Evolutionary conservation across 30 jellyfish, hydroid and myxozoan genomes (phyloP).

Genomic region (Catostylus mosaicus): DNA sequence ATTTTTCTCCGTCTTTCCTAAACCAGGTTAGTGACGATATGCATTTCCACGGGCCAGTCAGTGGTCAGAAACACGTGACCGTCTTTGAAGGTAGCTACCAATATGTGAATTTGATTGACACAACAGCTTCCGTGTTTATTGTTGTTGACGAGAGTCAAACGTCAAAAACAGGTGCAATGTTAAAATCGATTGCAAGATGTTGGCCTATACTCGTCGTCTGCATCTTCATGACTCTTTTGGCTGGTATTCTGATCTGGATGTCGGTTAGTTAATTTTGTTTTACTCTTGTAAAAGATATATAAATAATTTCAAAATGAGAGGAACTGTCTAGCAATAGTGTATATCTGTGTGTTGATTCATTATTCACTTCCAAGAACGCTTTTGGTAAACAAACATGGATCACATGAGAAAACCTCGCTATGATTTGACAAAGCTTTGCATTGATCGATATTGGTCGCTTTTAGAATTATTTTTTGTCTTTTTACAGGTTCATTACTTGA

Average conservation of each 20-base stretch:
- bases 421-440: too few relatives aligned
- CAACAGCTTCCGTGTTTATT: conserved; percentile 44
- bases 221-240: conserved; percentile 37
- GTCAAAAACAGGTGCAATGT: conserved; percentile 30
- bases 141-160: conserved; percentile 41
- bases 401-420: too few relatives aligned
- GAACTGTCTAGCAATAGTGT: too few relatives aligned
- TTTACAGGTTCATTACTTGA: too few relatives aligned
- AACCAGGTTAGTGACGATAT: conserved; percentile 44
- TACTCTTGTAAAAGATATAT: too few relatives aligned
- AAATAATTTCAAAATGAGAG: too few relatives aligned
- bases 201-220: conserved; percentile 62
- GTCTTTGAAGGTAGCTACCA: conserved; percentile 26
- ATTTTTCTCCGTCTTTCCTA: not conserved
- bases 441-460: too few relatives aligned
- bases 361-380: too few relatives aligned
- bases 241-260: conserved; percentile 68
- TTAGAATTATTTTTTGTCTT: too few relatives aligned
- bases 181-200: conserved; percentile 6
- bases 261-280: too few relatives aligned
- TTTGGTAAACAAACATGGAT: too few relatives aligned
- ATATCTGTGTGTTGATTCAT: too few relatives aligned
- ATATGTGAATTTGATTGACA: conserved; percentile 45
- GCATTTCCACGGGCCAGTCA: conserved; percentile 57
- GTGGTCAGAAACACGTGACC: conserved; percentile 45